Conservation (phyloP, 1,140 invertebrate genomes). For the Anastatus disparis region DNA sequence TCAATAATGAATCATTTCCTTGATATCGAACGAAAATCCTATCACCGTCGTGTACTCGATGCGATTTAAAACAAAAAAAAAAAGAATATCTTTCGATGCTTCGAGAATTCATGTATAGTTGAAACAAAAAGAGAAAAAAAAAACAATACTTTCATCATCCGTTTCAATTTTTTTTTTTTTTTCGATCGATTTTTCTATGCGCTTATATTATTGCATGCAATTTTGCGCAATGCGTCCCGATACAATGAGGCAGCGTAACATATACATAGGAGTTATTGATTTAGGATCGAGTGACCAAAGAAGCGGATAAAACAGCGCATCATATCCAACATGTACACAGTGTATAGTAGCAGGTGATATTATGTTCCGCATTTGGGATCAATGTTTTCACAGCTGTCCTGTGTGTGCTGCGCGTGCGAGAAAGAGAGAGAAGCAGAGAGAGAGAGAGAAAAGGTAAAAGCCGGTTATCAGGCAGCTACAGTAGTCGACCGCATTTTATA, state of each 20-base stretch:
- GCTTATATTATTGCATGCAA: neutral
- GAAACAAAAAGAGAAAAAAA: no score
- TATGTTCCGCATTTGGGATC: constrained; percentile 29
- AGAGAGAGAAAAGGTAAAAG: constrained; percentile 13
- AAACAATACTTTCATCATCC: no score
- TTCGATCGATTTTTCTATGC: neutral
- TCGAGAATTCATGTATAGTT: no score
- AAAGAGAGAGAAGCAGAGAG: no score
- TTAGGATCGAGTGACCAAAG: constrained; percentile 25
- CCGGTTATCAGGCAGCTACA: constrained; percentile 14
- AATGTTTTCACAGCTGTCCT: constrained; percentile 38
- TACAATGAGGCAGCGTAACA: no score
- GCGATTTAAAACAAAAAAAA: no score
- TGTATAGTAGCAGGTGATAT: constrained; percentile 39
- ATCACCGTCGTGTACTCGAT: neutral
- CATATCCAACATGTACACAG: no score
- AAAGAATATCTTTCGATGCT: neutral
- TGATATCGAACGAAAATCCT: no score
- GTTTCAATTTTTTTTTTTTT: no score
- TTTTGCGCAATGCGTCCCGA: constrained; percentile 26
- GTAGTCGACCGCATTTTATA: neutral
- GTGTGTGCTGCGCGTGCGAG: no score
- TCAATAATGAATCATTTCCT: no score
- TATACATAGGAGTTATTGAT: constrained; percentile 24
- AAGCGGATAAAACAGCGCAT: constrained; percentile 4